Evolutionary conservation across 2,888 invertebrate genomes (phyloP).

Genomic region (Phyllotreta striolata): DNA sequence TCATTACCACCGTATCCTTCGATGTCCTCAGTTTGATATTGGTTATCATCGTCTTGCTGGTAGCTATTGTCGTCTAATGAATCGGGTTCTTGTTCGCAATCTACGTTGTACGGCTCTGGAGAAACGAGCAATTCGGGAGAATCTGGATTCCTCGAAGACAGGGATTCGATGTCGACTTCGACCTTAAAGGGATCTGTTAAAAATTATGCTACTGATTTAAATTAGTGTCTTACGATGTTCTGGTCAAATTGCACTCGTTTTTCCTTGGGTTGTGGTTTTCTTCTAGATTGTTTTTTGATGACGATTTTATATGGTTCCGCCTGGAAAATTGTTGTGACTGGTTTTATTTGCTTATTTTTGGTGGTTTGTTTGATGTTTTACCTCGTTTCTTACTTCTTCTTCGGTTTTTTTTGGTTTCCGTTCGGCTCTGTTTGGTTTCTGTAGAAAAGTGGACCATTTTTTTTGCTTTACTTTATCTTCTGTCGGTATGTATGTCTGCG

Average conservation of each 20-base stretch:
- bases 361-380: constrained; percentile 40
- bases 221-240: constrained; percentile 38
- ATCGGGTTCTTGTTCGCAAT: constrained; percentile 23
- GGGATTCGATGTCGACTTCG: constrained; percentile 34
- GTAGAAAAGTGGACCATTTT: constrained; percentile 78
- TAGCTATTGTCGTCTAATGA: constrained; percentile 44
- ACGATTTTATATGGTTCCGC: constrained; percentile 56
- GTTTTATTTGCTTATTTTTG: neutral
- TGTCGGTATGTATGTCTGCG: constrained; percentile 23
- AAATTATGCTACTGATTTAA: neutral
- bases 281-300: constrained; percentile 53
- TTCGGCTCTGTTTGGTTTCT: constrained; percentile 75
- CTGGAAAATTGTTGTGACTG: constrained; percentile 45
- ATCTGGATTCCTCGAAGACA: constrained; percentile 20
- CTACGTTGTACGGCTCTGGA: constrained; percentile 22
- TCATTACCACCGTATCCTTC: constrained; percentile 42
- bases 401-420: constrained; percentile 60
- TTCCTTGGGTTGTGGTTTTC: constrained; percentile 33
- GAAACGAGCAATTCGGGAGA: constrained; percentile 22
- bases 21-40: constrained; percentile 15
- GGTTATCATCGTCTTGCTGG: constrained; percentile 54
- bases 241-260: constrained; percentile 47
- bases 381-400: constrained; percentile 48
- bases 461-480: constrained; percentile 58
- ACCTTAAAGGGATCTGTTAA: constrained; percentile 23